phyloP scores from a whole-genome alignment of 1,140 invertebrate species.

The Eurosta solidaginis region DNA sequence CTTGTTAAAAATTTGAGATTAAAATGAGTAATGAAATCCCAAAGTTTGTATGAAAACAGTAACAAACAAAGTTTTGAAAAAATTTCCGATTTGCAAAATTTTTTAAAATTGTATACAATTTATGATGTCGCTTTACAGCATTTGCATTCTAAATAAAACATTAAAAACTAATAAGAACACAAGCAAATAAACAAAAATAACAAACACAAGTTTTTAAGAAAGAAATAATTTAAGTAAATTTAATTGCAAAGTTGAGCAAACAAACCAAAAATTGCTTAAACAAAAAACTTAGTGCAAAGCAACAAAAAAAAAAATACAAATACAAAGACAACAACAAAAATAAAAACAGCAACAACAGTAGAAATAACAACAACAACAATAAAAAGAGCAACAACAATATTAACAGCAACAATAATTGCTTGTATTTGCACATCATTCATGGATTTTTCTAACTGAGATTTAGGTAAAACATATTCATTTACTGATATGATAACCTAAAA shows the following conservation, averaged over 20 bases:
- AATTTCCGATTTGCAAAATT: no score
- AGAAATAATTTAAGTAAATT: no score
- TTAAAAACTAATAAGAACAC: background rate
- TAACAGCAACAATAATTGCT: slow-evolving; percentile 18
- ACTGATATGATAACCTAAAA: background rate
- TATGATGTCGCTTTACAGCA: no score
- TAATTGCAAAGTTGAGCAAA: no score
- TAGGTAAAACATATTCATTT: slow-evolving; percentile 17
- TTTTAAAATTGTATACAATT: no score
- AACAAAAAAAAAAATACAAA: background rate
- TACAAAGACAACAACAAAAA: background rate
- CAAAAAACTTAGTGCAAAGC: background rate
- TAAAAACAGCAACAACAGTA: background rate
- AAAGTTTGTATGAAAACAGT: no score
- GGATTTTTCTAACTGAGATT: slow-evolving; percentile 20
- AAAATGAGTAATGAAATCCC: no score
- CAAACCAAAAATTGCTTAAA: background rate
- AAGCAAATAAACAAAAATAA: no score
- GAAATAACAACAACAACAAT: background rate
- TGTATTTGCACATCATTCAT: background rate
- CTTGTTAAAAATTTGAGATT: no score
- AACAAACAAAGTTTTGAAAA: no score
- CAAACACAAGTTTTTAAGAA: no score
- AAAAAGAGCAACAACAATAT: background rate
- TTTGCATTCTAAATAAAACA: no score